Evolutionary conservation across 2,888 invertebrate genomes (phyloP), one percentile per base, ranked within the genome.

Genomic region (Rosalia funebris): DNA sequence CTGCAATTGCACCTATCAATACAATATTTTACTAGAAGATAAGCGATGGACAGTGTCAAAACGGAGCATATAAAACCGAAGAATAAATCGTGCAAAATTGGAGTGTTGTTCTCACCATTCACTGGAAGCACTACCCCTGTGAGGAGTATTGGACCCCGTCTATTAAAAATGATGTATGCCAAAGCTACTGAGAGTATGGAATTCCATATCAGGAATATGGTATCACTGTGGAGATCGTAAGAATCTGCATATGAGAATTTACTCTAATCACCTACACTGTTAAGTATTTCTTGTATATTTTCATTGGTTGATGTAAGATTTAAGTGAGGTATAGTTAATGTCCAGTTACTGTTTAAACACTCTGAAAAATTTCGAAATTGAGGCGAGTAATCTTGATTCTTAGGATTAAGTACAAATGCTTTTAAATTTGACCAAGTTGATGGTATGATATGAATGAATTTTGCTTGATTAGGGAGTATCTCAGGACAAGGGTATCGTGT

Each of bases 341-440:
- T 55, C 55, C 55, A 55, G 34, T 55, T 55, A 4, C 19, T 11
- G 19, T 45, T 46, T 5, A 55, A 10, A 17, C 46, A 55, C 37
- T 55, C 55, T 14, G 10, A 2, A 14, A 39, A 12, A 50, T 50
- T 50, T 3, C 12, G 4, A 9, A 25, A 25, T 5, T 25, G 25
- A 9, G 9, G 4, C 25, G 3, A 5, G 25, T 25, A 9, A 3
- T 9, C 9, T 25, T 17, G 17, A n/a, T n/a, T n/a, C 3, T 16
- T 20, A 10, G 64, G 61, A 10, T 56, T 62, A 2, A 65, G 10
- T 3, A 62, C 36, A 41, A 56, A 62, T 11, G 56, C 52, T 41
- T 65, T 62, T 11, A 65, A 25, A 1, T 36, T 62, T 11, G 62
- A 56, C 64, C 62, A 62, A 1, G 56, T 17, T 2, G 64, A 62